Evolutionary conservation across 2,888 invertebrate species (phyloP).

Genomic region (Ophonus ardosiacus): DNA sequence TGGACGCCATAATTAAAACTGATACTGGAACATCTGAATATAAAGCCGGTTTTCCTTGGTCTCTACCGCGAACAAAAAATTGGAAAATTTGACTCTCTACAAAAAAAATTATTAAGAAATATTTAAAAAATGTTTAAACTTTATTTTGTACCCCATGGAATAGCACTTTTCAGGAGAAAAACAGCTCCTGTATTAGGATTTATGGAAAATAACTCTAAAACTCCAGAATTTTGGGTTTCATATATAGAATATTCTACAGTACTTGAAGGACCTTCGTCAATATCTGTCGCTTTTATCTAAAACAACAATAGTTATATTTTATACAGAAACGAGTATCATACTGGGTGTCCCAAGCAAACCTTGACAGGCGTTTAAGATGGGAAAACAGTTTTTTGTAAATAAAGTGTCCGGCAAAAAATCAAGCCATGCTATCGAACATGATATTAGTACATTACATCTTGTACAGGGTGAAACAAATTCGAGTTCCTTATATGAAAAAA

Average conservation of each 20-base stretch:
- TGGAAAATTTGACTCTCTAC: constrained; percentile 88
- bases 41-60: constrained; percentile 86
- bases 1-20: constrained; percentile 85
- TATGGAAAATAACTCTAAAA: constrained; percentile 85
- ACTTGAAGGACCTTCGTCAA: constrained; percentile 86
- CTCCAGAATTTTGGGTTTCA: constrained; percentile 81
- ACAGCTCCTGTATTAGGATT: constrained; percentile 87
- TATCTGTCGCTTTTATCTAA: constrained; percentile 85
- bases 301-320: too few relatives aligned
- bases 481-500: too few relatives aligned
- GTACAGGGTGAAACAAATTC: too few relatives aligned
- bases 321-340: too few relatives aligned
- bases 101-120: constrained; percentile 67
- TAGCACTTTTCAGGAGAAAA: constrained; percentile 81
- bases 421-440: too few relatives aligned
- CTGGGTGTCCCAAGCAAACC: too few relatives aligned
- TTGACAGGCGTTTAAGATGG: too few relatives aligned
- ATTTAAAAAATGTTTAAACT: background rate
- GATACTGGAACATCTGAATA: constrained; percentile 90
- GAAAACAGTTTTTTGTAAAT: too few relatives aligned
- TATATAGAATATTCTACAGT: constrained; percentile 87
- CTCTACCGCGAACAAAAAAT: constrained; percentile 93
- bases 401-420: too few relatives aligned
- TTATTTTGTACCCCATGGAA: constrained; percentile 74
- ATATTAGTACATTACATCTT: too few relatives aligned